Evolutionary conservation across 2,888 invertebrate species (phyloP), one percentile per base, ranked within the genome.

Genomic region (Itoplectis maculator): DNA sequence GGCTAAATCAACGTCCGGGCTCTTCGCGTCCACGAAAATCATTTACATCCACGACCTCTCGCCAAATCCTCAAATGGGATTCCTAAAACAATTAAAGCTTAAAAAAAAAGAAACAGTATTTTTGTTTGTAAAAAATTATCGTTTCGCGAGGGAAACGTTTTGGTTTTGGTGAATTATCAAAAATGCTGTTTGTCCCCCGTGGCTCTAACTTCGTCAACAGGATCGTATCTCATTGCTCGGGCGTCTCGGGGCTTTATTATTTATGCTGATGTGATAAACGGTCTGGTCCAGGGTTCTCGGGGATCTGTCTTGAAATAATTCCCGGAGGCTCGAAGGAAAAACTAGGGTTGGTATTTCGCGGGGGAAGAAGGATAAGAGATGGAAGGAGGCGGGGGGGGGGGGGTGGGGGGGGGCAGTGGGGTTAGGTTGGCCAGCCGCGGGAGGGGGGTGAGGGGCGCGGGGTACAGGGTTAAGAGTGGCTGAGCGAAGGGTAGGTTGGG

Each of bases 181-280:
- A 74, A 79, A 73, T 82, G 45, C 69, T 18, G 42, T 66, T 45
- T 63, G 68, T 49, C 78, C 69, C 61, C 23, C 70, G 70, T 29
- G n/a, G 49, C 70, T 37, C 63, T 82, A 82, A 84, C 81, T 78
- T 83, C 54, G 82, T 84, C 68, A 79, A 83, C 84, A 85, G 81
- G 63, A 69, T 79, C 82, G 81, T 83, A 83, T 83, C 78, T 81
- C 82, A 80, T 83, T 81, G 75, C 54, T 78, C 75, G 49, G 29
- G 78, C 74, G 76, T 78, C 75, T 29, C 29, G 29, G n/a, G 29
- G 68, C 82, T 84, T 86, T 84, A 84, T 88, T 86, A 86, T 87
- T 87, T 86, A 86, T 87, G 86, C 86, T 88, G 88, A 90, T 87
- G 87, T 86, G 88, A 89, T 89, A 88, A 90, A 89, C 86, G 87